A percentile compares a stretch with the other conserved stretches of the same genome.
Conservation (phyloP, 2,888 invertebrate genomes). For the Spilarctia lutea region DNA sequence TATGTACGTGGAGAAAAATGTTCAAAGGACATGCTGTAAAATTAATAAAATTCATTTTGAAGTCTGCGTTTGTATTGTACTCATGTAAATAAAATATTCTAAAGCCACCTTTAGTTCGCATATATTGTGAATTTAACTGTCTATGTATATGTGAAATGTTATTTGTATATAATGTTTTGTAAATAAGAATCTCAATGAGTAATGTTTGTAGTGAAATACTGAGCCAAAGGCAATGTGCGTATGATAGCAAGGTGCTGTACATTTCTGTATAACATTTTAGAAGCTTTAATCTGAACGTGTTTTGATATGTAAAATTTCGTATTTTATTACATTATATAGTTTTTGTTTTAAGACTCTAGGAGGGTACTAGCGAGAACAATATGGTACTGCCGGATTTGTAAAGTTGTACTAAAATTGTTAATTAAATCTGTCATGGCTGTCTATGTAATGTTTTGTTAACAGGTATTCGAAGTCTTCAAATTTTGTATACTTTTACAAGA, state of each 20-base stretch:
- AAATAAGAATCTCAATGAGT: constrained; percentile 72
- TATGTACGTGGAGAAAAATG: background rate
- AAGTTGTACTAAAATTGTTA: constrained; percentile 21
- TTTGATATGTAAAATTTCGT: constrained; percentile 69
- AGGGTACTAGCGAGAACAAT: constrained; percentile 45
- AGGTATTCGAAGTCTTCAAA: constrained; percentile 1
- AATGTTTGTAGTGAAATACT: constrained; percentile 60
- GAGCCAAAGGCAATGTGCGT: constrained; percentile 82
- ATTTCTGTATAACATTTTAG: constrained; percentile 69
- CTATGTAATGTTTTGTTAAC: constrained; percentile 36
- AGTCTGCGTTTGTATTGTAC: constrained; percentile 43
- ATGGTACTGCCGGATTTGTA: constrained; percentile 2
- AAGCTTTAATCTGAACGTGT: constrained; percentile 71
- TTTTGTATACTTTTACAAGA: constrained; percentile 6
- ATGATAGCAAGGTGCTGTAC: constrained; percentile 80
- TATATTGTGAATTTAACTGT: constrained; percentile 44
- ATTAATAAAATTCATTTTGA: background rate
- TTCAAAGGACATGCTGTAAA: background rate
- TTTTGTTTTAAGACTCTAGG: constrained; percentile 42
- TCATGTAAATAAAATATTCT: constrained; percentile 63
- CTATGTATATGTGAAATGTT: constrained; percentile 49
- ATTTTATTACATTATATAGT: constrained; percentile 47
- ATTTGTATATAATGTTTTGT: constrained; percentile 64
- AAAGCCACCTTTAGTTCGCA: constrained; percentile 66
- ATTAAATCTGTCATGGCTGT: constrained; percentile 19